Conservation (phyloP, 1,140 invertebrate genomes). For the Neelides sp. region DNA sequence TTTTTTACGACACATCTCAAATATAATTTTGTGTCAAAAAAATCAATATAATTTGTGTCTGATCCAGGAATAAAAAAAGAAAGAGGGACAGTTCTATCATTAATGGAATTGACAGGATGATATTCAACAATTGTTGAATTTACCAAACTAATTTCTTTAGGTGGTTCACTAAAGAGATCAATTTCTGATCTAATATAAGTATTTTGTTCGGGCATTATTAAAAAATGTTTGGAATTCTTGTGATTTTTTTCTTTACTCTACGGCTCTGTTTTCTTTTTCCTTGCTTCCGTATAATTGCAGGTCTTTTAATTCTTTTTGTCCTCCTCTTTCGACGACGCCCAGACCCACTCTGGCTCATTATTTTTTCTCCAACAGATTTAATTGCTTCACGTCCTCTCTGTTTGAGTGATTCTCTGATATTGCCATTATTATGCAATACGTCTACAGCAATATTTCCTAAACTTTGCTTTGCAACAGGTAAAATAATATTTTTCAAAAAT, state of each 20-base stretch:
- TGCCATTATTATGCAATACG: neutral
- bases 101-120: constrained; percentile 36
- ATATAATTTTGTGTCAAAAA: constrained; percentile 35
- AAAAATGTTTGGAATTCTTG: constrained; percentile 6
- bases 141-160: constrained; percentile 37
- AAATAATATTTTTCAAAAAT: neutral
- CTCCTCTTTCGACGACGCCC: neutral
- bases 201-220: constrained; percentile 27
- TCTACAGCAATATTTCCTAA: constrained; percentile 8
- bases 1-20: constrained; percentile 33
- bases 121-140: constrained; percentile 34
- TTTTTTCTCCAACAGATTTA: neutral
- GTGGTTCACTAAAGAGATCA: constrained; percentile 37
- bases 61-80: constrained; percentile 36
- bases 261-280: neutral
- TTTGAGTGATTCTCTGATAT: constrained; percentile 4
- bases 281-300: neutral
- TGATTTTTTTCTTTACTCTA: constrained; percentile 2
- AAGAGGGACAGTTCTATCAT: constrained; percentile 33
- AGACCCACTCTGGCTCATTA: constrained; percentile 8
- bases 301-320: neutral
- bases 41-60: constrained; percentile 36
- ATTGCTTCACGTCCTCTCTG: neutral
- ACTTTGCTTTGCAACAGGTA: neutral
- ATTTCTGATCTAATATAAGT: constrained; percentile 36